A percentile compares a stretch with the other conserved stretches of the same genome.
phyloP scores from a whole-genome alignment of 2,888 invertebrate genomes.

The Biston stratarius region DNA sequence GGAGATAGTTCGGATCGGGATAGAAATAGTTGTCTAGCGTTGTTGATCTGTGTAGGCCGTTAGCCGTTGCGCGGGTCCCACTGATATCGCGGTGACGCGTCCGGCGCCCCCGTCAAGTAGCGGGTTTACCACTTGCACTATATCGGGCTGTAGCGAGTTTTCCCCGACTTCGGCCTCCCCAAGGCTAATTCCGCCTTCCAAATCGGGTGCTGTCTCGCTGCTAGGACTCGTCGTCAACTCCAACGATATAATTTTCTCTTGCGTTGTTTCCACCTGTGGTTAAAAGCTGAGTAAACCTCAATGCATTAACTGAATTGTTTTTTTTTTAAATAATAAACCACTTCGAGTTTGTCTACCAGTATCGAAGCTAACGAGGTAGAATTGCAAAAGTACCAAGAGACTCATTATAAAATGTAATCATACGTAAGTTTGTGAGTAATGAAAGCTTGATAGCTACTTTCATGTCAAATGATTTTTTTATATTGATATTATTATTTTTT shows the following conservation, averaged over 20 bases:
- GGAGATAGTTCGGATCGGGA: conserved; percentile 46
- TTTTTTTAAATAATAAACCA: neutral
- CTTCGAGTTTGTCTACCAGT: neutral
- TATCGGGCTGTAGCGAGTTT: conserved; percentile 83
- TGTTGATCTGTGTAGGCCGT: conserved; percentile 70
- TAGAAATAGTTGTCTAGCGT: conserved; percentile 51
- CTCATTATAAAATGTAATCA: too few species aligned
- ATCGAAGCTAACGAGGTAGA: too few species aligned
- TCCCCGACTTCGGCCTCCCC: conserved; percentile 80
- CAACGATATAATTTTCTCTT: conserved; percentile 96
- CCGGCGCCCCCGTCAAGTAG: conserved; percentile 80
- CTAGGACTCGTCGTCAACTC: conserved; percentile 91
- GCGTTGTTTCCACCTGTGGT: conserved; percentile 94
- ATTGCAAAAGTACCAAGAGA: too few species aligned
- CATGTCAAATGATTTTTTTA: too few species aligned
- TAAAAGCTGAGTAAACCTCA: neutral
- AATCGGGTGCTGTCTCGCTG: conserved; percentile 85
- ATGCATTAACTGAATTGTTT: neutral
- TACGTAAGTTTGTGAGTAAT: too few species aligned
- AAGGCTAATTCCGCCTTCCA: conserved; percentile 67
- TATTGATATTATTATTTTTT: too few species aligned
- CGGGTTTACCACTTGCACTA: conserved; percentile 85
- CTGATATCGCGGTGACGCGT: conserved; percentile 78
- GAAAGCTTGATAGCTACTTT: too few species aligned
- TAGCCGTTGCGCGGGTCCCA: conserved; percentile 76